Conservation (phyloP, 2,888 invertebrate species). For the Penaeus monodon region DNA sequence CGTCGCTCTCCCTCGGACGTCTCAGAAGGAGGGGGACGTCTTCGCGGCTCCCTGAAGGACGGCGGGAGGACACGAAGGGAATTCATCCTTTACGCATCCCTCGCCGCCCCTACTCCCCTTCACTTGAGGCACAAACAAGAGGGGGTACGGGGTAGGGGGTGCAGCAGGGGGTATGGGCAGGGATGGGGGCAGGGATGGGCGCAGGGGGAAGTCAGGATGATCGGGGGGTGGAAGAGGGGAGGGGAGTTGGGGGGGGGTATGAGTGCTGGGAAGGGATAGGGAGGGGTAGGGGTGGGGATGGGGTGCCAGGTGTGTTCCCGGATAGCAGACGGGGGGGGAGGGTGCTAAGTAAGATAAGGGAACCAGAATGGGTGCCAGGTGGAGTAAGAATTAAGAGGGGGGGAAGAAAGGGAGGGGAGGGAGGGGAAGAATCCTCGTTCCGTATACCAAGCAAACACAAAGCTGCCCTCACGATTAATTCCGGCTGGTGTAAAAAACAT, state of each 20-base stretch:
- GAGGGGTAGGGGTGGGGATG: background rate
- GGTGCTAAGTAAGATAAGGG: background rate
- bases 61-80: background rate
- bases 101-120: background rate
- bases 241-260: background rate
- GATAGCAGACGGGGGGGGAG: background rate
- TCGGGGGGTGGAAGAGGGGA: background rate
- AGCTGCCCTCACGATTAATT: too few species aligned
- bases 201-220: background rate
- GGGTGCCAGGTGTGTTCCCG: background rate
- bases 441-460: too few species aligned
- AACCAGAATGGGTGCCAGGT: background rate
- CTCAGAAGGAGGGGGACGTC: too few species aligned
- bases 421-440: too few species aligned
- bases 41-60: background rate
- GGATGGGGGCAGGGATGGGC: too few species aligned
- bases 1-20: too few species aligned
- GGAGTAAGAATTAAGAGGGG: too few species aligned
- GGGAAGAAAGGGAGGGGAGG: too few species aligned
- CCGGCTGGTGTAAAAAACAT: too few species aligned
- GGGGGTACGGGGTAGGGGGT: background rate
- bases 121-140: background rate
- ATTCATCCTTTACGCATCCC: background rate
- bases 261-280: background rate
- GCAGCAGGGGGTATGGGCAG: background rate